These are phyloP conservation scores for Cotesia glomerata DNA, from an alignment of 1,140 invertebrate species.

Conservation along the genomic window DNA sequence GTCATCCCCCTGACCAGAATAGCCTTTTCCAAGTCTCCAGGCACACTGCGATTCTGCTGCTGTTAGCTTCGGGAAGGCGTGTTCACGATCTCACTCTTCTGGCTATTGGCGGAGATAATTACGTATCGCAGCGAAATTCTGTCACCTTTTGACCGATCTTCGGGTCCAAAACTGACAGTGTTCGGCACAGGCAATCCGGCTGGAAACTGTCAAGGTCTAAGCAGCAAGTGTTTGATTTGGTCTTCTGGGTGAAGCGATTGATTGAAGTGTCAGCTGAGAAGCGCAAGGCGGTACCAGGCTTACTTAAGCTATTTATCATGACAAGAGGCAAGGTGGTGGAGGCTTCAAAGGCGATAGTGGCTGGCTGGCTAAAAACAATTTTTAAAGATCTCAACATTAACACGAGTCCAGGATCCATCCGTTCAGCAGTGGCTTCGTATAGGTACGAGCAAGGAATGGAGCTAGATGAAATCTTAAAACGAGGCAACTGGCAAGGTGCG, in stretches of 20 bases:
- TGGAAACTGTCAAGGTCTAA: not conserved
- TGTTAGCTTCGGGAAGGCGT: not conserved
- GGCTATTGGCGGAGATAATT: not conserved
- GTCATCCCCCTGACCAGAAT: not conserved
- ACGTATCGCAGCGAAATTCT: not conserved
- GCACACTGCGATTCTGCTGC: not conserved
- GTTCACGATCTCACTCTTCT: not conserved
- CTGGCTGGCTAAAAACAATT: too few relatives aligned
- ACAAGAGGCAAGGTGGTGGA: too few relatives aligned
- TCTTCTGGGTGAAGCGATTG: not conserved
- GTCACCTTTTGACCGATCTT: not conserved
- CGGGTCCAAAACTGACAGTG: not conserved
- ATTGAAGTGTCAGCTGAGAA: not conserved
- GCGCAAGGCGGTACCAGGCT: not conserved
- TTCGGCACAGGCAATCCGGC: not conserved
- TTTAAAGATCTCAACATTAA: too few relatives aligned
- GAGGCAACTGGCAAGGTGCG: not conserved
- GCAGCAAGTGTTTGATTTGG: not conserved
- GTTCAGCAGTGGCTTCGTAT: not conserved
- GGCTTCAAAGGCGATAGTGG: too few relatives aligned
- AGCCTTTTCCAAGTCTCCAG: not conserved
- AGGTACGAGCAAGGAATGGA: not conserved
- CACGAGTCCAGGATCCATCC: not conserved
- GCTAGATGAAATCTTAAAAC: not conserved
- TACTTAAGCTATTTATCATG: not conserved